Base-by-base conservation (phyloP, 1,140 invertebrate species). In the Eupeodes corollae region DNA sequence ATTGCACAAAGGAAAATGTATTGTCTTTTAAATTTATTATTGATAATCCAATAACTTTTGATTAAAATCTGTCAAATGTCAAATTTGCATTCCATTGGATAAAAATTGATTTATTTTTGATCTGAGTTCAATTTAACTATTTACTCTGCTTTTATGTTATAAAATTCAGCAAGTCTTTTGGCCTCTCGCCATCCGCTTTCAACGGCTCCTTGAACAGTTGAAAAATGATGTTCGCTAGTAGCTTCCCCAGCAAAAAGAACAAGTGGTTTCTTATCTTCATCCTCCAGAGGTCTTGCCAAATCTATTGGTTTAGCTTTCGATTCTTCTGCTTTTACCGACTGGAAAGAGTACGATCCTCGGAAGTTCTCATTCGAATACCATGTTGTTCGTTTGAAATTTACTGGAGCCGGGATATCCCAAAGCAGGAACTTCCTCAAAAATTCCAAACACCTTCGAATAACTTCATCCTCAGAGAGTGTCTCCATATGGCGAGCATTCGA, bases 171-270 rank as follows among this genome's bases (percentile, higher is more conserved):
- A 26, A 51, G 32, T 32, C 45, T 16, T 32, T 83, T 72, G 9
- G 84, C 84, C 68, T 87, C 85, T 52, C 83, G 70, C 61, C 78
- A 80, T 0, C 84, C 86, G 21, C 77, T 74, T 64, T 82, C 79
- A 5, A 87, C 67, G 1, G 86, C 86, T n/a, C 85, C 85, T 63
- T 90, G 86, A 5, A 83, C 84, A 2, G 82, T 83, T 6, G 78
- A 79, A 59, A 77, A 84, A 58, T 73, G 76, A 50, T 75, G 67
- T 21, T 75, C 59, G 42, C 79, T 75, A 1, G 80, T 80, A 2
- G 80, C 80, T 70, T 83, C 80, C 0, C 80, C 81, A 19, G 76
- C 80, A 59, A 84, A 83, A 43, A 79, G 68, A 8, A 83, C 53
- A 14, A 77, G 67, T 9, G 75, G 72, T 55, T 71, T 73, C 13